Base-by-base conservation (phyloP, 1,140 invertebrate species). In the Maniola jurtina region DNA sequence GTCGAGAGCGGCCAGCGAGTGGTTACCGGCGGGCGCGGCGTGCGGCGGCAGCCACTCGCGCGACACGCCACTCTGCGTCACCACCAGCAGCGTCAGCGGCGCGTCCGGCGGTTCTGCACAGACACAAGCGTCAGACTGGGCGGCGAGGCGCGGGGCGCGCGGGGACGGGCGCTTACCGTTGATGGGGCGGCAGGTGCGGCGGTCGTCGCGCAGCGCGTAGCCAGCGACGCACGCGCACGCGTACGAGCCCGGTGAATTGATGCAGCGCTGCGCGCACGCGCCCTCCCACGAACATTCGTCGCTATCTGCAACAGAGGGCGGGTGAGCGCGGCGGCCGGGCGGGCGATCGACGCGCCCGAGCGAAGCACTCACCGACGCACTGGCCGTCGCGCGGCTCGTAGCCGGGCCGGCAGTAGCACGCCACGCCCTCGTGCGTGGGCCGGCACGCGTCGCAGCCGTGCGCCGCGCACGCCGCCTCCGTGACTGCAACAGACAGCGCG, bases 211-310 rank as follows among this genome's bases (percentile, higher is more conserved):
- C 65, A 93, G 92, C 62, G 85, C 83, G 86, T 97, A 98, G 1
- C 96, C 96, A 7, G 92, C 83, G 2, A 93, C 93, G 91, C 97
- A 97, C 50, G 92, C 91, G 89, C 97, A 98, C 16, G 91, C 84
- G 88, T 93, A 97, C 42, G 93, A 94, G 50, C 95, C 95, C 7
- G 90, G 86, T 9, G 93, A 93, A 86, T 97, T 97, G 64, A 83
- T 91, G 85, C 97, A 98, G 15, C 91, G 73, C 86, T 98, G 97
- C 77, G 96, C 94, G 87, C 97, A 98, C 13, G 93, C 92, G 33
- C 93, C 94, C 67, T 96, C 94, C 61, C 93, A 80, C 64, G 86
- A 79, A 84, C 96, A 97, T 85, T 96, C 95, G 85, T 96, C 92
- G 38, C 93, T 92, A 89, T 96, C 96, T 94, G 86, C 47, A 84